phyloP scores from a whole-genome alignment of 37 sponge, comb jelly and placozoan genomes.

The Diacarnus erythraeanus region DNA sequence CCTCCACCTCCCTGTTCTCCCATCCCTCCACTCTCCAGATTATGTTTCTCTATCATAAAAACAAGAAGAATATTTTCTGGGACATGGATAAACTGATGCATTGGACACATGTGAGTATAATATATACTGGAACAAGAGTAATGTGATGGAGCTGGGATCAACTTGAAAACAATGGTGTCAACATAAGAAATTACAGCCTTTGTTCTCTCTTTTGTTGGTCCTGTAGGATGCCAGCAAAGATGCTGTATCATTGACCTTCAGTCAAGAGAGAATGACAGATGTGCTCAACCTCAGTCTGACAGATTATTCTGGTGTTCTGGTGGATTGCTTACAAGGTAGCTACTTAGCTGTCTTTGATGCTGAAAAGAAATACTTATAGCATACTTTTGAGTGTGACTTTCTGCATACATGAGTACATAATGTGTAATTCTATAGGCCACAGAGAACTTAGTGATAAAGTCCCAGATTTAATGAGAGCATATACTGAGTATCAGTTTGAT shows the following conservation, averaged over 20 bases:
- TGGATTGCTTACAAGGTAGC: constrained; percentile 73
- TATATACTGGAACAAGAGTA: too few species aligned
- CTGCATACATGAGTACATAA: constrained; percentile 7
- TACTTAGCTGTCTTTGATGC: neutral
- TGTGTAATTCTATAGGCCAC: constrained; percentile 21
- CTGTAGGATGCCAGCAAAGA: constrained; percentile 37
- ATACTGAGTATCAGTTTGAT: constrained; percentile 37
- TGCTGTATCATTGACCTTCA: constrained; percentile 42
- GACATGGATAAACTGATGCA: constrained; percentile 38
- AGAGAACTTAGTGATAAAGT: constrained; percentile 37
- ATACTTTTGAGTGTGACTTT: neutral
- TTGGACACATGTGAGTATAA: constrained; percentile 50
- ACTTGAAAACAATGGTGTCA: too few species aligned
- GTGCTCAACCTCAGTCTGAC: constrained; percentile 54
- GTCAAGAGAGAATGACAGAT: constrained; percentile 28
- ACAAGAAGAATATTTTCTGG: constrained; percentile 63
- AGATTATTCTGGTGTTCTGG: constrained; percentile 77
- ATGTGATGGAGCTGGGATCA: too few species aligned
- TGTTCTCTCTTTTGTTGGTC: too few species aligned
- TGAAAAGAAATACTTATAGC: neutral
- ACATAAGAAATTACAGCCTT: too few species aligned
- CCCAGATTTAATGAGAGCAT: constrained; percentile 15
- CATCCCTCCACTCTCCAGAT: constrained; percentile 19
- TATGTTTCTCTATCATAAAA: constrained; percentile 53
- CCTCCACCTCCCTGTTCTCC: too few species aligned